Evolutionary conservation across 2,113 vertebrate genomes (phyloP).

Genomic region (Bos javanicus): DNA sequence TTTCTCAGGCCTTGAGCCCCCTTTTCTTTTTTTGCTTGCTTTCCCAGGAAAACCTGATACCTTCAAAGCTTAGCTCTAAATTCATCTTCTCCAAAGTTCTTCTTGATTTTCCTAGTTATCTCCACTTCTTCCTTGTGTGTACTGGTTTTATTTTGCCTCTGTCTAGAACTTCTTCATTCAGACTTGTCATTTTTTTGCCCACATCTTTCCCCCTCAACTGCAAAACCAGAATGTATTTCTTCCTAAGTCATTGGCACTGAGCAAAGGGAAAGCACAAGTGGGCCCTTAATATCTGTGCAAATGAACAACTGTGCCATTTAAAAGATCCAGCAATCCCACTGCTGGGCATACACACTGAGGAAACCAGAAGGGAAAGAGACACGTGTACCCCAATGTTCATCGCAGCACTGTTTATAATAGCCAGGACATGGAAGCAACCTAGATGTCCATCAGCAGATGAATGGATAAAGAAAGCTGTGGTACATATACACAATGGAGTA

Average conservation of each 20-base stretch:
- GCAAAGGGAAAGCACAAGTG: not conserved
- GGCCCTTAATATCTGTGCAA: not conserved
- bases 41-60: not conserved
- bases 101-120: not conserved
- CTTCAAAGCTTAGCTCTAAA: not conserved
- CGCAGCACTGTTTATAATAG: too few species aligned
- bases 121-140: not conserved
- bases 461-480: too few species aligned
- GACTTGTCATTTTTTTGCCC: not conserved
- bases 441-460: too few species aligned
- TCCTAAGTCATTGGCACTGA: not conserved
- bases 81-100: not conserved
- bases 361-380: too few species aligned
- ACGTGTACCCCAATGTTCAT: too few species aligned
- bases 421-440: too few species aligned
- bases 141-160: not conserved
- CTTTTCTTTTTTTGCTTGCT: not conserved
- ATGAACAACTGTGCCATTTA: not conserved
- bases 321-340: too few species aligned
- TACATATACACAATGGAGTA: too few species aligned
- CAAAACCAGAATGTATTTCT: not conserved
- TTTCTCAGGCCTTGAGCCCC: not conserved
- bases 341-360: too few species aligned
- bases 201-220: not conserved
- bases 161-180: not conserved